Base-by-base conservation (phyloP, 2,113 vertebrate genomes). In the Mobula birostris region DNA sequence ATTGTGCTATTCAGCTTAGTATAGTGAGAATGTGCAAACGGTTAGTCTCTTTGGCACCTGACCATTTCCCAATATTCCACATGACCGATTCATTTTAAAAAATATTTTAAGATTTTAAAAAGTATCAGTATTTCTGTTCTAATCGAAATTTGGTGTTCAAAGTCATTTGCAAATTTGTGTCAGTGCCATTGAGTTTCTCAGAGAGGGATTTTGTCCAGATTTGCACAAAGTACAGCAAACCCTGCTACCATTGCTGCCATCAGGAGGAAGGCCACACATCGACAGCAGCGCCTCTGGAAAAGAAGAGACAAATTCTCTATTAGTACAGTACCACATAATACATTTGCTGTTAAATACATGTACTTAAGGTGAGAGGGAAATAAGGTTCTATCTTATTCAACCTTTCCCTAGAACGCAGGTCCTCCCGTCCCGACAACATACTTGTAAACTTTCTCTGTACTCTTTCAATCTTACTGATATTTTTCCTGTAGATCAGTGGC, bases 241-340 rank as follows among this genome's bases (percentile, higher is more conserved):
- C 32, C 66, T 17, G 96, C 96, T 94, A 79, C 74, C 83, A 95
- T 96, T 11, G 94, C 83, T 90, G 95, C 63, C 78, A 96, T 94
- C 70, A 95, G 93, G 82, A 97, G 95, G 66, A 96, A 92, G 7
- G 95, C 95, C 90, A 97, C 94, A 96, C 97, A 97, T 27, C 32
- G 95, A 27, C 95, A 0, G 0, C 2, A 83, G 63, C 2, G 95
- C 24, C 95, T 95, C 97, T 98, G 95, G 94, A 94, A 74, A 94
- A 40, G 94, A 94, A 96, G 94, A 94, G n/a, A 70, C 91, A 92
- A 19, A 32, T 66, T 74, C 1, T 32, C 27, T 32, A 63, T 19
- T 15, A 74, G 36, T 72, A 72, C 40, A 74, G 12, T 27, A 93
- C 1, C 7, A 19, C 8, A 72, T 74, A 56, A 11, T 74, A 14